Conservation (phyloP, 2,888 invertebrate species). For the Spicauda simplicius region DNA sequence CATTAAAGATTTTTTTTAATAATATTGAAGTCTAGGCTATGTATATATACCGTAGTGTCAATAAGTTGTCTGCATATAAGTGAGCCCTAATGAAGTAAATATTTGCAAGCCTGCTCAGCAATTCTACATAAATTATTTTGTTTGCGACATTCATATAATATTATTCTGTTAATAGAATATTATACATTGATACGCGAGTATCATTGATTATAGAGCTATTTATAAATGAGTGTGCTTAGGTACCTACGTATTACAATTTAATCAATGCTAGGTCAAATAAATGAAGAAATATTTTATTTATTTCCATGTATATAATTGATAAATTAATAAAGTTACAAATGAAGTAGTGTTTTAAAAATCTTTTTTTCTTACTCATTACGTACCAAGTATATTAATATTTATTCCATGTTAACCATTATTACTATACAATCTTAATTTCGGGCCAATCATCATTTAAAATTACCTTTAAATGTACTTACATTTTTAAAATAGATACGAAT, state of each 20-base stretch:
- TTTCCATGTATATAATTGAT: no score
- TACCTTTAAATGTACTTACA: no score
- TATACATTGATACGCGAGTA: background rate
- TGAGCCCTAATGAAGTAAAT: conserved; percentile 1
- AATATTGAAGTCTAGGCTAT: background rate
- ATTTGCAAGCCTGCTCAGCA: conserved; percentile 4
- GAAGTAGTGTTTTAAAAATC: no score
- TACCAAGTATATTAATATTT: no score
- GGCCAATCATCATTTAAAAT: no score
- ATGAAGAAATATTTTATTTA: no score
- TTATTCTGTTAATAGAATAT: background rate
- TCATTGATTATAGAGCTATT: background rate
- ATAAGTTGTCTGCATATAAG: background rate
- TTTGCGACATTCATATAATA: conserved; percentile 2
- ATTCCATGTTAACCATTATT: no score
- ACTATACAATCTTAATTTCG: no score
- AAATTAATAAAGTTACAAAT: no score
- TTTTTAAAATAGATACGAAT: no score
- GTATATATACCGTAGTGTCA: background rate
- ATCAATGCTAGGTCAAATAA: no score
- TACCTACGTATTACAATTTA: background rate
- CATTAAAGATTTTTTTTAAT: background rate
- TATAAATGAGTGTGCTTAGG: background rate
- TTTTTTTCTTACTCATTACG: no score
- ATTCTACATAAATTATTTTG: conserved; percentile 7